A percentile compares a stretch with the other conserved stretches of the same genome.
phyloP scores from a whole-genome alignment of 2,888 invertebrate genomes.

The Macrosiphum euphorbiae region DNA sequence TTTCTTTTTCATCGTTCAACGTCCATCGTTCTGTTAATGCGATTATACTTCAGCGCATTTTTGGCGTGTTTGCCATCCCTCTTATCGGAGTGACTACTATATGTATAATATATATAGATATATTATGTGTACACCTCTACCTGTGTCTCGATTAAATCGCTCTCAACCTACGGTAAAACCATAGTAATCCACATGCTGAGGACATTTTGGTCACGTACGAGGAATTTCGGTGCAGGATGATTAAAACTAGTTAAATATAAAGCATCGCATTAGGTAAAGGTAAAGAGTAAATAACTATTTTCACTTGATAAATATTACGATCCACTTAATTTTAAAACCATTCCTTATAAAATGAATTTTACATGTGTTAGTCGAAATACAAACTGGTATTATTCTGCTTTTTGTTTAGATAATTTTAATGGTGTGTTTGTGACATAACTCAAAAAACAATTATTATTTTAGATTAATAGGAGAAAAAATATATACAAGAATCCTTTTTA shows the following conservation, averaged over 20 bases:
- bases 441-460: background rate
- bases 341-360: background rate
- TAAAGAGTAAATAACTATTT: background rate
- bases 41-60: background rate
- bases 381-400: background rate
- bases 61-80: conserved; percentile 7
- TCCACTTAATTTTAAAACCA: background rate
- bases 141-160: conserved; percentile 31
- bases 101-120: background rate
- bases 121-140: background rate
- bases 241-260: conserved; percentile 25
- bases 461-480: background rate
- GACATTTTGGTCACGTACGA: conserved; percentile 32
- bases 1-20: background rate
- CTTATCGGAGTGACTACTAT: background rate
- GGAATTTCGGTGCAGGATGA: background rate
- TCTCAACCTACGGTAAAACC: background rate
- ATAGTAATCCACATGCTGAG: background rate
- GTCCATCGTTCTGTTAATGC: background rate
- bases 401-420: background rate
- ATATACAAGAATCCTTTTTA: background rate
- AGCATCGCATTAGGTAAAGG: background rate
- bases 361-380: background rate
- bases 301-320: background rate
- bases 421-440: background rate